These are phyloP conservation scores for Phycodurus eques DNA, from an alignment of 2,113 vertebrate genomes.

Conservation along the genomic window DNA sequence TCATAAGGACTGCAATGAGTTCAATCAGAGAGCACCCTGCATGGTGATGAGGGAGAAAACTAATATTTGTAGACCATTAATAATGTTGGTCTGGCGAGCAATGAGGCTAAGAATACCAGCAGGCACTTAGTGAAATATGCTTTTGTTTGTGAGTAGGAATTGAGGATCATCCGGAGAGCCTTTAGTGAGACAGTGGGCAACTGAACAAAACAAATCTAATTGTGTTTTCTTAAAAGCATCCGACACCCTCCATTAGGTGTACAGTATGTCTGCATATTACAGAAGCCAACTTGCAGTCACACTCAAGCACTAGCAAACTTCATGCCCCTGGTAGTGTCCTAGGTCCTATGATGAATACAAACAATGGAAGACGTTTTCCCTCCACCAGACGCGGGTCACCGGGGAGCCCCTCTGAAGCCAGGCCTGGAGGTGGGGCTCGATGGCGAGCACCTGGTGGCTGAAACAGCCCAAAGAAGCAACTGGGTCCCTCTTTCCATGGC, in stretches of 20 bases:
- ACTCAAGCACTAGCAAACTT: background rate
- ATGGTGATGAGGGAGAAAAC: conserved; percentile 61
- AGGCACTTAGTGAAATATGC: conserved; percentile 46
- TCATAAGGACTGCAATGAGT: conserved; percentile 49
- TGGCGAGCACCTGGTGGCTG: too few species aligned
- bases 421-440: too few species aligned
- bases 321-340: too few species aligned
- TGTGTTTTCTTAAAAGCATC: conserved; percentile 20
- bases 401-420: too few species aligned
- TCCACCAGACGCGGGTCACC: too few species aligned
- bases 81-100: conserved; percentile 58
- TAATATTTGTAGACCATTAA: conserved; percentile 69
- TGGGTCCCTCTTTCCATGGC: too few species aligned
- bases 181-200: conserved; percentile 35
- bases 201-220: conserved; percentile 42
- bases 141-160: conserved; percentile 35
- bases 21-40: conserved; percentile 39
- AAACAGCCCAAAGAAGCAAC: too few species aligned
- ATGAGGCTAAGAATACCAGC: conserved; percentile 45
- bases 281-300: background rate
- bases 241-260: conserved; percentile 29
- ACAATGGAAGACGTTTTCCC: too few species aligned
- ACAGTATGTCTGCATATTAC: conserved; percentile 15
- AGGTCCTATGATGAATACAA: too few species aligned
- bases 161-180: conserved; percentile 29